Evolutionary conservation across 1,140 invertebrate species (phyloP).

Genomic region (Tetramorium parvispinum): DNA sequence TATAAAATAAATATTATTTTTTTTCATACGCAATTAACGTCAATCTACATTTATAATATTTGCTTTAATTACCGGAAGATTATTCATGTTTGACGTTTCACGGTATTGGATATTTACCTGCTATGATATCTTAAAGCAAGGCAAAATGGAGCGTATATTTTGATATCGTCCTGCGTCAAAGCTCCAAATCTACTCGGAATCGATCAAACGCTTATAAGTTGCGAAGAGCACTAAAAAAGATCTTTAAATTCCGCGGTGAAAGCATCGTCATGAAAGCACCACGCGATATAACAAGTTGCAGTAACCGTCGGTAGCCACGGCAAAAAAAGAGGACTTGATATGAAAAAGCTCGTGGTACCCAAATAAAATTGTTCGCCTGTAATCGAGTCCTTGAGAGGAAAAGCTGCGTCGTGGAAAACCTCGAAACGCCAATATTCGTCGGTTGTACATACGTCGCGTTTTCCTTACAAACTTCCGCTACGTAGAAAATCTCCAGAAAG

Average conservation of each 20-base stretch:
- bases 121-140: slow-evolving; percentile 5
- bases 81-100: neutral
- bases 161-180: slow-evolving; percentile 40
- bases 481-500: slow-evolving; percentile 11
- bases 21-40: neutral
- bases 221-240: slow-evolving; percentile 43
- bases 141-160: slow-evolving; percentile 16
- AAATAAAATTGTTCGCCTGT: slow-evolving; percentile 57
- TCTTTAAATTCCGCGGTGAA: slow-evolving; percentile 38
- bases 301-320: slow-evolving; percentile 37
- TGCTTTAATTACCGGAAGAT: slow-evolving; percentile 27
- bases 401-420: slow-evolving; percentile 46
- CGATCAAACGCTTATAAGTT: slow-evolving; percentile 45
- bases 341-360: slow-evolving; percentile 46
- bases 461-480: slow-evolving; percentile 8
- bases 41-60: neutral
- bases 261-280: slow-evolving; percentile 21
- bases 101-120: slow-evolving; percentile 33
- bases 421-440: slow-evolving; percentile 35
- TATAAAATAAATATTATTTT: neutral
- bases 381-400: slow-evolving; percentile 60
- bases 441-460: slow-evolving; percentile 52
- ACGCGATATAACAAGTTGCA: slow-evolving; percentile 33
- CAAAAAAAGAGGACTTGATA: slow-evolving; percentile 29
- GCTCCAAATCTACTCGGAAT: slow-evolving; percentile 41